Conservation (phyloP, 2,113 vertebrate genomes). For the Trematocara nigrifrons region DNA sequence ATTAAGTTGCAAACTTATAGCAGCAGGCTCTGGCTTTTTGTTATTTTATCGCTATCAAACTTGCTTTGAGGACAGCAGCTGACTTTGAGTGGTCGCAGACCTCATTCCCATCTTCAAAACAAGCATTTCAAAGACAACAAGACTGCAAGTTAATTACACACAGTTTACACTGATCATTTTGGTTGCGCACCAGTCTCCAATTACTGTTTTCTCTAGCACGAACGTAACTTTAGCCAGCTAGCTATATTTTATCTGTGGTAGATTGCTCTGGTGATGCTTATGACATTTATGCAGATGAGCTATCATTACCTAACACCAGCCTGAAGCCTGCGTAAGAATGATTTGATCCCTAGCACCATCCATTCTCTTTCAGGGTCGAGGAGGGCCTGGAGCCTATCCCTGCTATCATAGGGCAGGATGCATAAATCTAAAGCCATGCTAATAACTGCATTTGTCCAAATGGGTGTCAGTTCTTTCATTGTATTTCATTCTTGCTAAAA, state of each 20-base stretch:
- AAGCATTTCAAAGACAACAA: not conserved
- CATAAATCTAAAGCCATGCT: not conserved
- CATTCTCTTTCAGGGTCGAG: not conserved
- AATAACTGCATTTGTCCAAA: not conserved
- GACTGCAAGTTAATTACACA: not conserved
- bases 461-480: not conserved
- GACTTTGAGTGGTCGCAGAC: not conserved
- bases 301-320: not conserved
- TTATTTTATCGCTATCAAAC: not conserved
- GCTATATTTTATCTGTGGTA: not conserved
- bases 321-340: not conserved
- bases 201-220: not conserved
- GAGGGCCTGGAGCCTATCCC: not conserved
- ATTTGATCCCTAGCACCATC: not conserved
- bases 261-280: not conserved
- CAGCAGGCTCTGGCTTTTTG: not conserved
- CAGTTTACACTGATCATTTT: not conserved
- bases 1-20: not conserved
- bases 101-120: not conserved
- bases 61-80: not conserved
- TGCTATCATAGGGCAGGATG: not conserved
- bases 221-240: not conserved
- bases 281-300: not conserved
- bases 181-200: not conserved
- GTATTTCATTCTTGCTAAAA: not conserved